A percentile compares a stretch with the other conserved stretches of the same genome.
Conservation (phyloP, 2,113 vertebrate genomes). For the Siniperca knerii region DNA sequence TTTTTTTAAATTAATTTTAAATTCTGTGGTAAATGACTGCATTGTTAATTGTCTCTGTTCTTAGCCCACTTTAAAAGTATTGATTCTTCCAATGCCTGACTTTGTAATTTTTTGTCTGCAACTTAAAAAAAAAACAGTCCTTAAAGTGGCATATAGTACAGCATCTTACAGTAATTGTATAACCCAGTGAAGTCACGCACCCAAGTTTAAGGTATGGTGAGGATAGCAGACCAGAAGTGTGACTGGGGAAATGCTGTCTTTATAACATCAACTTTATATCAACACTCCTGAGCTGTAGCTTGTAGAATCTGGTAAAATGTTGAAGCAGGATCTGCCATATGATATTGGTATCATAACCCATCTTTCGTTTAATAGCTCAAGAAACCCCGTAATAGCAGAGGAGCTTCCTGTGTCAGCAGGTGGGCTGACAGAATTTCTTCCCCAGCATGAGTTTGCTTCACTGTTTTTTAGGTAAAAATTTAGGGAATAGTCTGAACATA, state of each 20-base stretch:
- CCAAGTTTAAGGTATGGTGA: background rate
- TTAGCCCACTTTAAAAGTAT: background rate
- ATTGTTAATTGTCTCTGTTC: too few species aligned
- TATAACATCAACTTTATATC: background rate
- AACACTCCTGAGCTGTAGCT: background rate
- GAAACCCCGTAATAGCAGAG: background rate
- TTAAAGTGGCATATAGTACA: too few species aligned
- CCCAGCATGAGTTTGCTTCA: background rate
- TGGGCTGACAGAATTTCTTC: background rate
- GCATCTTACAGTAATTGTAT: too few species aligned
- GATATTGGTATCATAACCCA: background rate
- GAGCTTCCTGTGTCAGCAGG: background rate
- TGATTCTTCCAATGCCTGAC: background rate
- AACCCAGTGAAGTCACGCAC: too few species aligned
- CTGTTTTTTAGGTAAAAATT: background rate
- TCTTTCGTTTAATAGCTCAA: background rate
- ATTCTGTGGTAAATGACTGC: too few species aligned
- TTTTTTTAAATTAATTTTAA: too few species aligned
- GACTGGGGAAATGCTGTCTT: background rate
- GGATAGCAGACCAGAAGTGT: background rate
- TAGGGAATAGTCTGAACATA: background rate
- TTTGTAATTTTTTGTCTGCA: background rate
- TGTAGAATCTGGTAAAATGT: background rate
- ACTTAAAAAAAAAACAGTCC: background rate
- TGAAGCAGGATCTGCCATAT: background rate